Percentiles rank a stretch among this genome's conserved stretches.
Conservation (phyloP, 2,888 invertebrate species). For the Volucella bombylans region DNA sequence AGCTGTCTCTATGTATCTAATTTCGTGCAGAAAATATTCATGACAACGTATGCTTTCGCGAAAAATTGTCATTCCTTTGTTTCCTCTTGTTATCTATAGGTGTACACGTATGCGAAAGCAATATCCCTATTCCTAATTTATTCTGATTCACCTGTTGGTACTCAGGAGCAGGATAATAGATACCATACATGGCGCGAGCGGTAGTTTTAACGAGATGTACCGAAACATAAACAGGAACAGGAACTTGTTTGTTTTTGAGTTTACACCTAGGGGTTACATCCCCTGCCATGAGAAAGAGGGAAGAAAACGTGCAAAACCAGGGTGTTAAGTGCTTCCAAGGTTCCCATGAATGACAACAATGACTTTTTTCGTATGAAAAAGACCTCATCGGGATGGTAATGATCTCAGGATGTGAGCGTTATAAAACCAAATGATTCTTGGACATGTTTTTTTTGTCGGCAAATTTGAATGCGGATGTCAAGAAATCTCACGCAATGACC, state of each 20-base stretch:
- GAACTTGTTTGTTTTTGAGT: not conserved
- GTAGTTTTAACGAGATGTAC: conserved; percentile 29
- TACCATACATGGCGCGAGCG: not conserved
- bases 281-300: not conserved
- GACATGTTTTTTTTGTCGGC: not conserved
- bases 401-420: not conserved
- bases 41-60: conserved; percentile 13
- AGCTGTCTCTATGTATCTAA: not conserved
- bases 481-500: conserved; percentile 21
- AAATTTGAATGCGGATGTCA: not conserved
- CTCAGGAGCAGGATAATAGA: not conserved
- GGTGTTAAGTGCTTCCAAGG: not conserved
- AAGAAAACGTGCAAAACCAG: conserved; percentile 1
- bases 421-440: not conserved
- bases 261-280: not conserved
- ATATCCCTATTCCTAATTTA: conserved; percentile 3
- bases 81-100: not conserved
- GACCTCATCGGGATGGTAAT: not conserved
- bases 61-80: conserved; percentile 15
- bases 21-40: conserved; percentile 37
- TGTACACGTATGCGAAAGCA: not conserved
- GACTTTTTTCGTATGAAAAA: conserved; percentile 3
- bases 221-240: not conserved
- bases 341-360: conserved; percentile 2
- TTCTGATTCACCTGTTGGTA: conserved; percentile 28